phyloP scores from a whole-genome alignment of 2,113 vertebrate species.

The Galeopterus variegatus region DNA sequence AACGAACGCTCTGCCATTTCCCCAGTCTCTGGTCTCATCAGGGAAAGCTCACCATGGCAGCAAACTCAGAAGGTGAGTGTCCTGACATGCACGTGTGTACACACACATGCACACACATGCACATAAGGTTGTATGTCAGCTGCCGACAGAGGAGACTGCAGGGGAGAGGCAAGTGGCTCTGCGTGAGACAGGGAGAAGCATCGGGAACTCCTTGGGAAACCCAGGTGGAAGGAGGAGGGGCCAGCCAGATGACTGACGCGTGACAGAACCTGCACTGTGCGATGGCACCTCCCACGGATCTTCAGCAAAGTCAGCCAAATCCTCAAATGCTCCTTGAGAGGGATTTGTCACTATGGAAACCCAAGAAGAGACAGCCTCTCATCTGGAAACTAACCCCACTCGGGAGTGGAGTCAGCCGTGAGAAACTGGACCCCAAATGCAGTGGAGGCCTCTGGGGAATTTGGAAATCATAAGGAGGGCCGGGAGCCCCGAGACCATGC shows the following conservation, averaged over 20 bases:
- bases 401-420: background rate
- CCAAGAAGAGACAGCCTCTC: slow-evolving; percentile 43
- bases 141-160: background rate
- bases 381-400: background rate
- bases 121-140: background rate
- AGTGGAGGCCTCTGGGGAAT: background rate
- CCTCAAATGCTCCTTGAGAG: background rate
- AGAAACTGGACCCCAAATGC: background rate
- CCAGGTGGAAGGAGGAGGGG: background rate
- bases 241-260: background rate
- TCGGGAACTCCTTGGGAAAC: background rate
- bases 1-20: rapidly evolving
- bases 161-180: background rate
- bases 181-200: too few species aligned
- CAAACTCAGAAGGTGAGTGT: background rate
- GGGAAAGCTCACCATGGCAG: background rate
- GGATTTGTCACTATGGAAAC: slow-evolving; percentile 72
- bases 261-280: background rate
- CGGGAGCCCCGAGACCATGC: rapidly evolving
- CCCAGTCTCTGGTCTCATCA: rapidly evolving
- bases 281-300: background rate
- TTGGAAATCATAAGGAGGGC: too few species aligned
- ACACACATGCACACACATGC: background rate
- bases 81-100: background rate
- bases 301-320: slow-evolving; percentile 16